Base-by-base conservation (phyloP, 2,797 vertebrate species). In the Anolis apletophallus region DNA sequence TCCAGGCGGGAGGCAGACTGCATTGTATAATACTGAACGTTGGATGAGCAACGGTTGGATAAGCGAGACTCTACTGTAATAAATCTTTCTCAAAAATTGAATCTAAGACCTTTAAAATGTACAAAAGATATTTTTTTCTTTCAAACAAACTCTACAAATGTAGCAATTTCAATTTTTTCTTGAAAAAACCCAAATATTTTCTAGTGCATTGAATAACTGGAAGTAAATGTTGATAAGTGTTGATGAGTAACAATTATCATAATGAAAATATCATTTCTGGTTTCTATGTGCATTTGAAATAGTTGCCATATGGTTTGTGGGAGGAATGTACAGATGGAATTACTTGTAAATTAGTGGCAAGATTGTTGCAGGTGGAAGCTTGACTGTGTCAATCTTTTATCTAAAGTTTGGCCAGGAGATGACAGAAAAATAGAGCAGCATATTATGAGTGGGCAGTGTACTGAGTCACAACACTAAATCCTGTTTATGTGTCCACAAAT, bases 71-170 rank as follows among this genome's bases (percentile, higher is more conserved):
- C 40, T 40, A 2, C 40, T 40, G 40, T 40, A 40, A 40, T 40
- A 64, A 64, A 2, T 26, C 8, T 11, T 64, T 64, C 59, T 46
- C 8, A 64, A 64, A 64, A 26, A 64, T 26, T 29, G 59, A 26
- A 74, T 50, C 9, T 23, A 74, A 21, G 16, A 12, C 23, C 54
- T 73, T 19, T n/a, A 32, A 46, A 73, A n/a, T 32, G n/a, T 57
- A 46, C 5, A 1, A 46, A 73, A 40, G 14, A 72, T 74, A 4
- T 55, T 72, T 32, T 10, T 21, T 10, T 73, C 71, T 5, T 88
- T 87, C 50, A 88, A 89, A 68, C 68, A 88, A 88, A 84, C 89
- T 83, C 81, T 90, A n/a, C 50, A 64, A 68, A 54, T 64, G 85
- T 0, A 0, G 36, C 88, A 72, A 64, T 74, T 84, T 77, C 83